Base-by-base conservation (phyloP, 2,113 vertebrate genomes). In the Pogona vitticeps region DNA sequence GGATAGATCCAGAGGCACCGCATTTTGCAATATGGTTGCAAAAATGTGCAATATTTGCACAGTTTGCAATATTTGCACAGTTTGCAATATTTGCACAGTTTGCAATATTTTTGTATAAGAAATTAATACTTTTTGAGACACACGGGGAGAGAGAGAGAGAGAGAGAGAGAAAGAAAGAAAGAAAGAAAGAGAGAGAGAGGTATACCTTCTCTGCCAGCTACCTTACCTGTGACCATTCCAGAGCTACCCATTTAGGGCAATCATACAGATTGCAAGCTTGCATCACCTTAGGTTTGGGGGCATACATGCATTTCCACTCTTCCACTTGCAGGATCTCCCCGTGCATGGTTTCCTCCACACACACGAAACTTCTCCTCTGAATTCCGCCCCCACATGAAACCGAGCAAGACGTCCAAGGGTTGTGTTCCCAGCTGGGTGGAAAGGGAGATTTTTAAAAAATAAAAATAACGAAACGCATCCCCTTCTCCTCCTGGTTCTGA, bases 181-280 rank as follows among this genome's bases (percentile, higher is more conserved):
- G 46, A 52, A 10, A 52, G 46, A 52, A 10, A 52, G 46, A 52
- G 46, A 52, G 13, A 76, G 52, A 56, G 42, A 31, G 52, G 28
- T 52, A 17, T 31, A 26, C 46, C 17, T 18, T 83, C 6, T 91
- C 84, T 36, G 31, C 83, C n/a, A 33, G 72, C 82, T n/a, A n/a
- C 68, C 94, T 97, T 90, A 99, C 98, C 96, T 98, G 98, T 80
- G 98, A 99, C 98, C 98, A 99, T 76, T 98, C 98, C 98, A 98
- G 98, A 52, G 98, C 98, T 33, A 98, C 93, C 98, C 98, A 99
- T 85, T 98, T 97, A 0, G 98, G 98, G 80, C 98, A 99, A 83
- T 97, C 94, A 14, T 98, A 98, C 20, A 97, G 91, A 76, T 99
- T 99, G 94, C 98, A 99, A 40, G 95, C 96, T 93, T 98, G 98